Conservation (phyloP, 2,113 vertebrate genomes). For the Pachypanchax playfairii region DNA sequence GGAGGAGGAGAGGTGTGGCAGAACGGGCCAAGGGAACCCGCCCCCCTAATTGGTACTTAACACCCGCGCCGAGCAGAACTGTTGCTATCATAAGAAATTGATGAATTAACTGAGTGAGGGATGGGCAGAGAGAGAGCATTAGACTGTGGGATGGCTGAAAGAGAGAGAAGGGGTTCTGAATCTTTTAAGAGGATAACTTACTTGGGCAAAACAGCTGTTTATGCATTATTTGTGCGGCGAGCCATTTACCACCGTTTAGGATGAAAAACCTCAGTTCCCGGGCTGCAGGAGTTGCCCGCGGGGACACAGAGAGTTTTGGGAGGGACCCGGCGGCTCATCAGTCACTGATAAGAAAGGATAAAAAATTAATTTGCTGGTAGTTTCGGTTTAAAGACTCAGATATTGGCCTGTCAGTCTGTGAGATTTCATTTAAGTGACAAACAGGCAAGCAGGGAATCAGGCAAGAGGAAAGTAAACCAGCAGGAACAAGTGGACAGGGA, state of each 20-base stretch:
- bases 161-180: conserved; percentile 77
- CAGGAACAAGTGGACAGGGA: conserved; percentile 8
- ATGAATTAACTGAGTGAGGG: conserved; percentile 82
- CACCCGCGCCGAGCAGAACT: conserved; percentile 78
- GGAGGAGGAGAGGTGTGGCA: conserved; percentile 76
- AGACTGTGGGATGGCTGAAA: conserved; percentile 53
- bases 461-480: conserved; percentile 8
- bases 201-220: conserved; percentile 88
- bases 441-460: conserved; percentile 55
- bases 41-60: conserved; percentile 83
- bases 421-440: conserved; percentile 73
- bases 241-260: conserved; percentile 84
- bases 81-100: conserved; percentile 89
- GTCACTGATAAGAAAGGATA: conserved; percentile 79
- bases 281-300: conserved; percentile 72
- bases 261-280: conserved; percentile 68
- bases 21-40: conserved; percentile 70
- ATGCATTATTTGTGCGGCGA: conserved; percentile 86
- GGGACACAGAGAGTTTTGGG: conserved; percentile 61
- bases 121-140: conserved; percentile 52
- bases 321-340: conserved; percentile 65
- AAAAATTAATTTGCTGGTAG: conserved; percentile 80
- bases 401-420: conserved; percentile 73
- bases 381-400: conserved; percentile 74
- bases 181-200: conserved; percentile 88